Base-by-base conservation (phyloP, 2,797 vertebrate species). In the Syndactyla subalaris region DNA sequence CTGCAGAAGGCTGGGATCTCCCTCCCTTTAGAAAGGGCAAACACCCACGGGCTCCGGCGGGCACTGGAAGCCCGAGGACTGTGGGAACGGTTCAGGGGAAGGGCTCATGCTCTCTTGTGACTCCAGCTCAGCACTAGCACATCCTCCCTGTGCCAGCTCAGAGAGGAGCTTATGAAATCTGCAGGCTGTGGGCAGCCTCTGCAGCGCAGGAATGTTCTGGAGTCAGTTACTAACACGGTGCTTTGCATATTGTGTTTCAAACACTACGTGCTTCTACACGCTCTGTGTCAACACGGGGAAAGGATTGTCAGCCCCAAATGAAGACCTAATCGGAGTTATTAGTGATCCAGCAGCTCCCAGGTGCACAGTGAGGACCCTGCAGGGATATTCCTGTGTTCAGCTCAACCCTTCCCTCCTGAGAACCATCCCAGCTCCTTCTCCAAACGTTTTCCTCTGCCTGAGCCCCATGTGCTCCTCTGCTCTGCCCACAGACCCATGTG, bases 221-320 rank as follows among this genome's bases (percentile, higher is more conserved):
- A 89, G 93, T 39, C 29, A 1, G 85, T 93, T 95, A 65, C 86
- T n/a, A 81, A 88, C 19, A 8, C 74, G 0, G 66, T 7, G 89
- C 13, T 95, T 91, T 93, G 93, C 88, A 83, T 74, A 49, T 14
- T 70, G 55, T 27, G 39, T 91, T 88, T 86, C 88, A 89, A 95
- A 89, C 58, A 0, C 78, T 49, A 66, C 87, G 5, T 79, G 93
- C 84, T 96, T 22, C 94, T 71, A 89, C 97, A 85, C 3, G 95
- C 43, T 65, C 79, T 8, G 3, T 58, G 76, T 85, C 95, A 95
- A 82, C 83, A 62, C 24, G 62, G 57, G 59, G 70, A 14, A 59
- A 43, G 51, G n/a, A 38, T 0, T 30, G 73, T 63, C 72, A 87
- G 81, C 17, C 73, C 87, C 7, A 73, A 89, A 81, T 9, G 61